These are phyloP conservation scores for Tetanocera ferruginea DNA, from an alignment of 2,888 invertebrate genomes.

Conservation along the genomic window DNA sequence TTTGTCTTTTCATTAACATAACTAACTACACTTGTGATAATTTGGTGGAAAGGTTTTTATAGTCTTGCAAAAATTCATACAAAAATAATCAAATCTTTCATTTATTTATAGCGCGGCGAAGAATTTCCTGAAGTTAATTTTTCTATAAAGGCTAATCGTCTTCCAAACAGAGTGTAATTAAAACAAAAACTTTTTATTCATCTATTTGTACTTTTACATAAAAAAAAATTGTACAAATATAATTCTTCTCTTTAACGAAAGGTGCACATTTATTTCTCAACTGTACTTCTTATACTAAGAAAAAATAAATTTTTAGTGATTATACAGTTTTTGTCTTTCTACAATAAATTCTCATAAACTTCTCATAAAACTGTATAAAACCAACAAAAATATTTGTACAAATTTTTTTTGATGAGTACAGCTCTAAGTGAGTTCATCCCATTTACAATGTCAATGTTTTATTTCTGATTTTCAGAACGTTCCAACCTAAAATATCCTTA, in stretches of 20 bases:
- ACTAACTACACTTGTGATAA: no score
- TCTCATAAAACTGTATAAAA: no score
- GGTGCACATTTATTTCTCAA: no score
- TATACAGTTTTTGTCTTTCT: no score
- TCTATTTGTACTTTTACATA: background rate
- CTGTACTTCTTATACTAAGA: no score
- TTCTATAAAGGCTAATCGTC: constrained; percentile 55
- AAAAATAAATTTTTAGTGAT: no score
- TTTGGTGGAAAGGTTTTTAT: background rate
- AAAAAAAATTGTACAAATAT: background rate
- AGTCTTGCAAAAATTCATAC: background rate
- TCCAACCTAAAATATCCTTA: constrained; percentile 40
- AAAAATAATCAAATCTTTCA: background rate
- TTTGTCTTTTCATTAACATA: no score
- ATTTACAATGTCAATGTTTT: background rate
- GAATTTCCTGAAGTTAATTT: constrained; percentile 57
- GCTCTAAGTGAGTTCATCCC: background rate
- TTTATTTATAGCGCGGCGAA: constrained; percentile 50
- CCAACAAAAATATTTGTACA: background rate
- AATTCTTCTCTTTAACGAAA: background rate
- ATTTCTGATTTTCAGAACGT: constrained; percentile 41
- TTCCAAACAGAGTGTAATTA: constrained; percentile 49
- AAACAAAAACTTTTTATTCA: background rate
- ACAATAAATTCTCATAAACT: no score
- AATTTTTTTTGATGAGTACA: background rate